Evolutionary conservation across 2,113 vertebrate genomes (phyloP), one percentile per base, ranked within the genome.

Genomic region (Perccottus glenii): DNA sequence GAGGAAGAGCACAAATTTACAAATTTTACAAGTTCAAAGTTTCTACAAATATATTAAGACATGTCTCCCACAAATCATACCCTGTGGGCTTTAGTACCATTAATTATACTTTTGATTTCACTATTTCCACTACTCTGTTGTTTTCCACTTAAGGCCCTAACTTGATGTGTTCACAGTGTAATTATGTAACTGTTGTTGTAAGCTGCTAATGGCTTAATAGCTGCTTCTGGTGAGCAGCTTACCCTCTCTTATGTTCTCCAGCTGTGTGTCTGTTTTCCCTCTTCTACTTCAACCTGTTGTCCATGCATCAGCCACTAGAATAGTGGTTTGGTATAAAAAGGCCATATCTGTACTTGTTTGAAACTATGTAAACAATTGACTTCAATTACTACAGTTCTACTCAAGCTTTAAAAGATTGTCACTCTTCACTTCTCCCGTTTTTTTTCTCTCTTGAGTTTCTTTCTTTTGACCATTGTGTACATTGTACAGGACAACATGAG

Each of bases 1-100:
- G 84, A 90, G 85, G 85, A 85, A 90, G 75, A 90, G 84, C 84
- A 90, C 85, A 80, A 85, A 71, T 85, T 80, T 85, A 73, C 81
- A 87, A 84, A 67, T 64, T 85, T 80, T 85, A 73, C 81, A 87
- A 84, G 69, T 64, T 88, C 84, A 87, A 82, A 75, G 68, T 70
- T 74, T 85, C 75, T 75, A 58, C 81, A 80, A 76, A 82, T 70
- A 76, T 58, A 81, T 81, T 59, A 79, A 56, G 85, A 69, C 71
- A 45, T 66, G 62, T 32, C 59, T 53, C 52, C 44, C 51, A 60
- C 64, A 70, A 53, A 53, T 3, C n/a, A 15, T 0, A 11, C 14
- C 35, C 10, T 12, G 19, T 27, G 19, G 19, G 1, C 19, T 27
- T 27, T 27, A 27, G 19, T 27, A 27, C 5, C 9, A 44, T 35